phyloP scores from a whole-genome alignment of 2,888 invertebrate species.

The Xanthostigma xanthostigma region DNA sequence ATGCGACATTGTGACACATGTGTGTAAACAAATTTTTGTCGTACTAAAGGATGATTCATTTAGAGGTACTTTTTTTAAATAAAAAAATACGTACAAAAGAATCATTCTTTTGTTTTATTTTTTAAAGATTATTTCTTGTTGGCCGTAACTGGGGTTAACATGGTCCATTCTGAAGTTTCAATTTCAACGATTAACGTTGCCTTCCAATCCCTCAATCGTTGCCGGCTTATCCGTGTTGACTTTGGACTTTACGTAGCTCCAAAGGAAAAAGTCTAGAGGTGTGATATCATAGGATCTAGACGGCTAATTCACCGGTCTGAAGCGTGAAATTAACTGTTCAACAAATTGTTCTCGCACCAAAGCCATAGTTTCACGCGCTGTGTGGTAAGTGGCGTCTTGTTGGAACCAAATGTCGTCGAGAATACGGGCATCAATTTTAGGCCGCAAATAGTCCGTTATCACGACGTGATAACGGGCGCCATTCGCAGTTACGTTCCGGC shows the following conservation, averaged over 20 bases:
- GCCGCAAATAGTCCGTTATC: too few relatives aligned
- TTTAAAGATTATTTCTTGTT: slow-evolving; percentile 6
- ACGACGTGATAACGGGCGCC: too few relatives aligned
- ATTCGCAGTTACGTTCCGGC: too few relatives aligned
- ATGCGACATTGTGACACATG: too few relatives aligned
- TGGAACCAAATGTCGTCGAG: background rate
- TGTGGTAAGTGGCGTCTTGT: background rate
- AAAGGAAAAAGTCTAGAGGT: background rate
- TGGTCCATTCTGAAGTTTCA: slow-evolving; percentile 4
- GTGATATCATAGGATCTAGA: background rate
- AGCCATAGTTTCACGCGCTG: background rate
- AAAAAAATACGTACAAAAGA: background rate
- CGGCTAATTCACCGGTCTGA: background rate
- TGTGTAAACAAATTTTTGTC: too few relatives aligned
- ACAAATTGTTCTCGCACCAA: background rate
- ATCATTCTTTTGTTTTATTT: slow-evolving; percentile 1
- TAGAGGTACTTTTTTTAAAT: background rate
- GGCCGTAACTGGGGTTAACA: slow-evolving; percentile 5
- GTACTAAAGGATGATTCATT: background rate
- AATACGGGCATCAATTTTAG: too few relatives aligned
- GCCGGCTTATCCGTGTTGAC: background rate
- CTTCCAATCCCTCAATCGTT: background rate
- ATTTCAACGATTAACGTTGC: background rate
- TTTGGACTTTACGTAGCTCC: background rate
- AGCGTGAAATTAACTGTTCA: background rate